phyloP scores from a whole-genome alignment of 1,140 invertebrate genomes.

The Pseudomyrmex concolor region DNA sequence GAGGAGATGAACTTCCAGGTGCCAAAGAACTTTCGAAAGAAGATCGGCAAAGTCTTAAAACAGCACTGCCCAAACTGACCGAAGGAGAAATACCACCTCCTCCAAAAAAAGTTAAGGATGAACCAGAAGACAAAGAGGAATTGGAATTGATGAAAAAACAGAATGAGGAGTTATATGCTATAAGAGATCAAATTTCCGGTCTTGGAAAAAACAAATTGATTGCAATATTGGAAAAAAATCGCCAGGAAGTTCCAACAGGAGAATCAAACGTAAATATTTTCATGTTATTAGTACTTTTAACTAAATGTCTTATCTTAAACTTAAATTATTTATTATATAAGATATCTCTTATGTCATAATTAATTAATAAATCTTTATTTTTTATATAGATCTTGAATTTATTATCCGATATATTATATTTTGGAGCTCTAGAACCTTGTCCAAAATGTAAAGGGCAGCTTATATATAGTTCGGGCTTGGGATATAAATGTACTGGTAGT shows the following conservation, averaged over 20 bases:
- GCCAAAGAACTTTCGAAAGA: conserved; percentile 90
- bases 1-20: conserved; percentile 90
- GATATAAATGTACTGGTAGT: conserved; percentile 93
- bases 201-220: conserved; percentile 87
- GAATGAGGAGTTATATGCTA: conserved; percentile 91
- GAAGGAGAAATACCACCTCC: conserved; percentile 85
- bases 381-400: conserved; percentile 90
- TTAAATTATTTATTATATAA: not conserved
- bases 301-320: not conserved
- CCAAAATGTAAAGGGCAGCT: conserved; percentile 93
- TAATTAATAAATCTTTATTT: conserved; percentile 18
- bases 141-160: conserved; percentile 89
- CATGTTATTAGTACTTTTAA: not conserved
- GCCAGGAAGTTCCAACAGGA: conserved; percentile 84
- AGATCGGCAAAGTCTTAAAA: conserved; percentile 90
- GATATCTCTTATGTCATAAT: conserved; percentile 7
- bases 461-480: conserved; percentile 88
- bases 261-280: conserved; percentile 86
- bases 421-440: conserved; percentile 93
- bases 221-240: conserved; percentile 85
- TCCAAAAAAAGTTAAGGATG: conserved; percentile 89
- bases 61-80: conserved; percentile 89
- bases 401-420: conserved; percentile 93
- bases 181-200: conserved; percentile 85
- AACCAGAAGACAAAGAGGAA: conserved; percentile 86